These are phyloP conservation scores for Chrysolina americana DNA, from an alignment of 2,888 invertebrate species.

Conservation along the genomic window DNA sequence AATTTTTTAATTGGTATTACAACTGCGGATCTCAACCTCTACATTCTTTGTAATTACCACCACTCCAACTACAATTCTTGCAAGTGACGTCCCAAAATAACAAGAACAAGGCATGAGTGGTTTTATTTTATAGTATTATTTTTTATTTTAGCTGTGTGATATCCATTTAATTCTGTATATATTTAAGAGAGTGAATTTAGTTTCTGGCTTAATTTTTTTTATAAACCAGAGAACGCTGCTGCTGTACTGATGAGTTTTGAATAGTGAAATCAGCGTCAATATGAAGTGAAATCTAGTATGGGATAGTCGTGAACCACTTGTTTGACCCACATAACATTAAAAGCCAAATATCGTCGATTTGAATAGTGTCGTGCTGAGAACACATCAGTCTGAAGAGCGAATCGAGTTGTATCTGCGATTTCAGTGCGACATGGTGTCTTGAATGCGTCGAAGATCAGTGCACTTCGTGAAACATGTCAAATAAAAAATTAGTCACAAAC, in stretches of 20 bases:
- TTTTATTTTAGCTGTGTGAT: too few species aligned
- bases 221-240: not conserved
- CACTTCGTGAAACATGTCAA: slow-evolving; percentile 65
- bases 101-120: too few species aligned
- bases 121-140: too few species aligned
- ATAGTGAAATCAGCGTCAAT: slow-evolving; percentile 39
- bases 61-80: too few species aligned
- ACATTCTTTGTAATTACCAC: slow-evolving; percentile 18
- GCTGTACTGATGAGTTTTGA: not conserved
- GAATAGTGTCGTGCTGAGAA: not conserved
- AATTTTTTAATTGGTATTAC: not conserved
- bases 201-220: not conserved
- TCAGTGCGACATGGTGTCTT: slow-evolving; percentile 47
- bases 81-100: not conserved
- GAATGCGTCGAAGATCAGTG: slow-evolving; percentile 16
- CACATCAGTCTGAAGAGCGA: slow-evolving; percentile 30
- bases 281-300: slow-evolving; percentile 56
- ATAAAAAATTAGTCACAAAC: slow-evolving; percentile 67
- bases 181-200: too few species aligned
- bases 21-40: not conserved
- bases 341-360: slow-evolving; percentile 57
- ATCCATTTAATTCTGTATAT: too few species aligned
- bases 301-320: slow-evolving; percentile 61
- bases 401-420: slow-evolving; percentile 45
- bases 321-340: slow-evolving; percentile 67